A percentile compares a stretch with the other conserved stretches of the same genome.
Conservation (phyloP, 1,140 invertebrate genomes). For the Sminthurides bifidus region DNA sequence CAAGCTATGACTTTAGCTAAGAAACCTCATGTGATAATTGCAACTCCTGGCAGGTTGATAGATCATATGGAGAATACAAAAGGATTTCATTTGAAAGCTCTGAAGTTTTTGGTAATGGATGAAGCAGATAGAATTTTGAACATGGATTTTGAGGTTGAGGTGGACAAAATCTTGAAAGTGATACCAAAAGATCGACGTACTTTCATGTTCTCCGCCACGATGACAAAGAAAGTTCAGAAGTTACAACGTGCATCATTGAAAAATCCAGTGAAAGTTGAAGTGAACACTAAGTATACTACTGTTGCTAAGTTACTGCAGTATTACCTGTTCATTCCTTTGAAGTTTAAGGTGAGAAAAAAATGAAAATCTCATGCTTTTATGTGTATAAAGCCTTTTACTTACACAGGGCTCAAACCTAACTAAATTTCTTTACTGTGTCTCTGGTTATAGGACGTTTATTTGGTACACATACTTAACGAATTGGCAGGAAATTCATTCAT, state of each 20-base stretch:
- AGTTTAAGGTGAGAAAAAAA: conserved; percentile 59
- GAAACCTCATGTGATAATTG: conserved; percentile 90
- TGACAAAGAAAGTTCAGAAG: conserved; percentile 97
- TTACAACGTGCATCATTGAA: conserved; percentile 85
- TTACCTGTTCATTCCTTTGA: conserved; percentile 91
- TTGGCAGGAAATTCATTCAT: conserved; percentile 92
- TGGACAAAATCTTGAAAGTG: conserved; percentile 88
- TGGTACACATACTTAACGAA: conserved; percentile 93
- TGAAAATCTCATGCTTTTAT: neutral
- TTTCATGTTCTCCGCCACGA: conserved; percentile 89
- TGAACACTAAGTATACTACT: conserved; percentile 94
- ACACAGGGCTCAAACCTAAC: too few species aligned
- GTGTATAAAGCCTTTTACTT: too few species aligned
- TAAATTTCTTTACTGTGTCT: conserved; percentile 10
- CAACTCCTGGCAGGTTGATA: conserved; percentile 76
- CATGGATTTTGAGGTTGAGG: conserved; percentile 91
- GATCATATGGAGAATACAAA: conserved; percentile 90
- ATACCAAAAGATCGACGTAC: conserved; percentile 79
- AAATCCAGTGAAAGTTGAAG: conserved; percentile 88
- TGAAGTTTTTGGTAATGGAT: conserved; percentile 90
- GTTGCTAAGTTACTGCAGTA: conserved; percentile 92
- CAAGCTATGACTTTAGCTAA: conserved; percentile 82
- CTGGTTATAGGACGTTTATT: conserved; percentile 72
- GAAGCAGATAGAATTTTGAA: conserved; percentile 92
- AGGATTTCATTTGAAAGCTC: conserved; percentile 73